phyloP scores from a whole-genome alignment of 1,140 invertebrate genomes.

The Apocrypta bakeri region DNA sequence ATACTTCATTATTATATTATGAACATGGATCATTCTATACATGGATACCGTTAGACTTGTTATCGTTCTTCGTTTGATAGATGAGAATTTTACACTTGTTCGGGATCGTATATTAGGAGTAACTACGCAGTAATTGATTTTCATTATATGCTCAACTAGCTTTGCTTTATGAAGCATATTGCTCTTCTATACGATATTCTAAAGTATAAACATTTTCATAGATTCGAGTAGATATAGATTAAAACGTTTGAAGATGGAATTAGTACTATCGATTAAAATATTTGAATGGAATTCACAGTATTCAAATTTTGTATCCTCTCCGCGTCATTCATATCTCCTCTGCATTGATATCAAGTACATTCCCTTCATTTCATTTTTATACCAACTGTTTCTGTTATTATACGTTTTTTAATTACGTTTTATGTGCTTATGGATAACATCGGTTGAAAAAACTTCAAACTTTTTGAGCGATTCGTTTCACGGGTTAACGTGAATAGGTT shows the following conservation, averaged over 20 bases:
- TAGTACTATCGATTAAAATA: too few relatives aligned
- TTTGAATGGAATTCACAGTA: too few relatives aligned
- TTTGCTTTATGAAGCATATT: too few relatives aligned
- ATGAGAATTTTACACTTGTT: neutral
- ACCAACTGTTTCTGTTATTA: neutral
- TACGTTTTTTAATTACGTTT: neutral
- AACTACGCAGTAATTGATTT: neutral
- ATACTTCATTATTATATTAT: neutral
- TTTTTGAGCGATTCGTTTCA: too few relatives aligned
- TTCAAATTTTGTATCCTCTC: neutral
- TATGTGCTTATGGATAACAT: neutral
- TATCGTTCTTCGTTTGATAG: neutral
- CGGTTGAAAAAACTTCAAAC: neutral
- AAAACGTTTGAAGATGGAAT: too few relatives aligned
- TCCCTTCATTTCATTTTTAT: neutral
- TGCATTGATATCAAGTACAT: neutral
- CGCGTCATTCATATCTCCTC: neutral
- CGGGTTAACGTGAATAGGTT: constrained; percentile 1
- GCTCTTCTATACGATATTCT: too few relatives aligned
- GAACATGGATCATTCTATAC: neutral
- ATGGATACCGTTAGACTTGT: neutral
- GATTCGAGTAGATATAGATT: too few relatives aligned
- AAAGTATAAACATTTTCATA: too few relatives aligned
- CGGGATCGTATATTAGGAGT: neutral
- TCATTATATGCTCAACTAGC: neutral